Conservation (phyloP, 1,140 invertebrate species). For the Atta colombica region DNA sequence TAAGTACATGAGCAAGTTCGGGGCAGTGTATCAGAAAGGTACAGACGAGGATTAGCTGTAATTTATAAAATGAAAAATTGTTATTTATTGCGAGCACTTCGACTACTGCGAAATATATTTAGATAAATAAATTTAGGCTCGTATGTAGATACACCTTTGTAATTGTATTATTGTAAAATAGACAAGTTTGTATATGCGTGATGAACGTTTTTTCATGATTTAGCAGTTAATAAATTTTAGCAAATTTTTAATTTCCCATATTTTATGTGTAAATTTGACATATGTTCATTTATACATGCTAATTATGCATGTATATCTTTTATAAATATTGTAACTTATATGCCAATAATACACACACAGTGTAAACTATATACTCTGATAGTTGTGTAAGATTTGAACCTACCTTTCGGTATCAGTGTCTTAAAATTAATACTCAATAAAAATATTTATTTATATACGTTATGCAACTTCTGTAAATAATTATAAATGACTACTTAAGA, state of each 20-base stretch:
- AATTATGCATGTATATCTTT: constrained; percentile 63
- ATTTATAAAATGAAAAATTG: constrained; percentile 73
- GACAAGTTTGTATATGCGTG: constrained; percentile 75
- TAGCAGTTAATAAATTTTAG: constrained; percentile 66
- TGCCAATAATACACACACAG: constrained; percentile 39
- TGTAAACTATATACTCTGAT: constrained; percentile 57
- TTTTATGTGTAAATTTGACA: constrained; percentile 67
- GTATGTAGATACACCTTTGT: constrained; percentile 79
- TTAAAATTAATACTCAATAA: constrained; percentile 27
- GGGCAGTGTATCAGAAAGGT: constrained; percentile 89
- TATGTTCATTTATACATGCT: constrained; percentile 58
- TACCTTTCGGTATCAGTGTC: constrained; percentile 35
- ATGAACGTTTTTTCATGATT: constrained; percentile 68
- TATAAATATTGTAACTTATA: constrained; percentile 69
- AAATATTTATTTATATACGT: constrained; percentile 56
- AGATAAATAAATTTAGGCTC: constrained; percentile 54
- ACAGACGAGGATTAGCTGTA: constrained; percentile 87
- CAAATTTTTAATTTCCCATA: constrained; percentile 69
- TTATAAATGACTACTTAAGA: constrained; percentile 8
- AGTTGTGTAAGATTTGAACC: constrained; percentile 48
- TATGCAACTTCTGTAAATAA: constrained; percentile 66
- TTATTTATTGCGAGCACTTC: constrained; percentile 79
- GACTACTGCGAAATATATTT: constrained; percentile 69
- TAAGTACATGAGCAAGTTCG: constrained; percentile 98
- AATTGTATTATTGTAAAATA: constrained; percentile 81